Percentiles rank a stretch among this genome's conserved stretches.
These are phyloP conservation scores for Pristis pectinata DNA, from an alignment of 2,797 vertebrate species.

Conservation along the genomic window DNA sequence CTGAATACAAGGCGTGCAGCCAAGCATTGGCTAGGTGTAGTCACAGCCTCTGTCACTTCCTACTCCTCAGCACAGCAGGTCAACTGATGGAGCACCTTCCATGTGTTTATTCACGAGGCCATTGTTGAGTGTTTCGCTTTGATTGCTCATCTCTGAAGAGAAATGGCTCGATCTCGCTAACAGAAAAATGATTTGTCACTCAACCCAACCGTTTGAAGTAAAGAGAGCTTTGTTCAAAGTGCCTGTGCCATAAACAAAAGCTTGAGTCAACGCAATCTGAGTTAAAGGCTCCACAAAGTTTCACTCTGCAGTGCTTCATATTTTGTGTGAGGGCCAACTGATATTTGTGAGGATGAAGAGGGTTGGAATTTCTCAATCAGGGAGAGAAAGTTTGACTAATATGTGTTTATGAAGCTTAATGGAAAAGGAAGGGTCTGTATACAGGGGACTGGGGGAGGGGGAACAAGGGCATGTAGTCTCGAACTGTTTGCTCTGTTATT, in stretches of 20 bases:
- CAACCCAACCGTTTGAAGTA: slow-evolving; percentile 20
- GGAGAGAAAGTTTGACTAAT: not conserved
- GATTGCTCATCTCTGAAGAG: not conserved
- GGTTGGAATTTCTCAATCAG: not conserved
- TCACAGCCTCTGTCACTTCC: not conserved
- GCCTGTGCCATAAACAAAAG: not conserved
- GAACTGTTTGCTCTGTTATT: not conserved
- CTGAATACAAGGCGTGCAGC: not conserved
- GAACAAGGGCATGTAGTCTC: not conserved
- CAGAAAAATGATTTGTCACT: not conserved
- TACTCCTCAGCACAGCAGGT: not conserved
- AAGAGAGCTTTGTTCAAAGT: slow-evolving; percentile 9
- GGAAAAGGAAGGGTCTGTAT: not conserved
- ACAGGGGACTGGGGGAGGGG: not conserved
- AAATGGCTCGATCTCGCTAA: not conserved
- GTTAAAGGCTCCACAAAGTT: not conserved
- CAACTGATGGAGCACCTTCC: not conserved
- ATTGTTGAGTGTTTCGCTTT: not conserved
- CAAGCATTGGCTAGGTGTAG: not conserved
- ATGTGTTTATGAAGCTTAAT: not conserved
- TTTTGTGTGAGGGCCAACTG: not conserved
- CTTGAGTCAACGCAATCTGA: not conserved
- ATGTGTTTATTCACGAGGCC: not conserved
- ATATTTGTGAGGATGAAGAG: not conserved
- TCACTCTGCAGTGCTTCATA: not conserved